These are phyloP conservation scores for Pocota personata DNA, from an alignment of 2,888 invertebrate species.

Conservation along the genomic window DNA sequence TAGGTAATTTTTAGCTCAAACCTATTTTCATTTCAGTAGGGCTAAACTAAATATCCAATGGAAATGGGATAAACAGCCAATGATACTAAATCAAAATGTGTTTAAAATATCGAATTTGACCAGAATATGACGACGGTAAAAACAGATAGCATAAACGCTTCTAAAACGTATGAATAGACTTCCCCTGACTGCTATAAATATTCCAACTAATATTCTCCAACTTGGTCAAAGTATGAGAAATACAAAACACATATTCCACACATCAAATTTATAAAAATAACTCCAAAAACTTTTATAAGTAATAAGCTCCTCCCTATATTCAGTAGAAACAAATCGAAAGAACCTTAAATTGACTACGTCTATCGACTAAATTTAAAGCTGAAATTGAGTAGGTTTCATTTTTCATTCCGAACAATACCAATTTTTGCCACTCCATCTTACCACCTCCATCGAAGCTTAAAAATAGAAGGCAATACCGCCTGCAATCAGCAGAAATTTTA, in stretches of 20 bases:
- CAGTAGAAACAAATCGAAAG: background rate
- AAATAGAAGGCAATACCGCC: constrained; percentile 27
- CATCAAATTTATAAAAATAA: background rate
- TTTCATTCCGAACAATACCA: background rate
- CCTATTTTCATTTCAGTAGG: too few relatives aligned
- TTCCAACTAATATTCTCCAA: background rate
- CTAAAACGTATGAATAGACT: too few relatives aligned
- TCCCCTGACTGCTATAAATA: too few relatives aligned
- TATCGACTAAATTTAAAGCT: constrained; percentile 10
- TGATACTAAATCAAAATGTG: too few relatives aligned
- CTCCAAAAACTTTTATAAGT: background rate
- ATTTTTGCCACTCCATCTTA: background rate
- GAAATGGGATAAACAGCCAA: too few relatives aligned
- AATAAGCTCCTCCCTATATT: background rate
- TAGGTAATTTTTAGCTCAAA: too few relatives aligned
- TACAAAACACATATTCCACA: background rate
- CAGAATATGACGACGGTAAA: too few relatives aligned
- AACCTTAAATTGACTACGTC: constrained; percentile 9
- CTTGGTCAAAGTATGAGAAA: too few relatives aligned
- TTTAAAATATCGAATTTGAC: too few relatives aligned
- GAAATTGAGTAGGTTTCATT: constrained; percentile 6
- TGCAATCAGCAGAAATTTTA: constrained; percentile 34
- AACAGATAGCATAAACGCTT: too few relatives aligned
- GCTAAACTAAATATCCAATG: too few relatives aligned
- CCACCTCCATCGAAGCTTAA: background rate